Conservation (phyloP, 2,888 invertebrate genomes). For the Chloroclysta siterata region DNA sequence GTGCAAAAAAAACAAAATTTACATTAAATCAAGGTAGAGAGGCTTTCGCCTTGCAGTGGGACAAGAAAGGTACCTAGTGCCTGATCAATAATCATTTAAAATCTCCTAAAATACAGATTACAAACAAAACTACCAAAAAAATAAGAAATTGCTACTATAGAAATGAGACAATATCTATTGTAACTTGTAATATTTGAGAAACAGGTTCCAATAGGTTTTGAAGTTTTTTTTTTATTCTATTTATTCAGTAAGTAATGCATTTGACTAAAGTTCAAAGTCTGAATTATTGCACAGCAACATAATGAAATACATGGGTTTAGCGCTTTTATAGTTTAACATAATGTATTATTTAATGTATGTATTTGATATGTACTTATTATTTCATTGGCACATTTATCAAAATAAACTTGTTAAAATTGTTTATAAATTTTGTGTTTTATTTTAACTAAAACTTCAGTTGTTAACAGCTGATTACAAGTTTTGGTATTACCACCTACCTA, state of each 20-base stretch:
- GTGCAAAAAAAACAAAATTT: slow-evolving; percentile 24
- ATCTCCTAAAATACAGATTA: background rate
- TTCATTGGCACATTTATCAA: slow-evolving; percentile 74
- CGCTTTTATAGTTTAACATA: slow-evolving; percentile 58
- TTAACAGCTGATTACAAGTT: too few relatives aligned
- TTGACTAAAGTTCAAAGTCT: background rate
- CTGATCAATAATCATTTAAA: too few relatives aligned
- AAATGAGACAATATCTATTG: background rate
- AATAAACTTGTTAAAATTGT: slow-evolving; percentile 81
- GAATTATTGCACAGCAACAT: slow-evolving; percentile 45
- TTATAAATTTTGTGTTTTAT: slow-evolving; percentile 58
- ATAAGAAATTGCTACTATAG: background rate
- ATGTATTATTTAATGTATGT: slow-evolving; percentile 55
- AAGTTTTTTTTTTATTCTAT: background rate
- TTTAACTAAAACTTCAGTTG: slow-evolving; percentile 31
- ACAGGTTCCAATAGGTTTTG: background rate
- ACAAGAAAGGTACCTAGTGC: background rate
- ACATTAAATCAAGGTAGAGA: background rate
- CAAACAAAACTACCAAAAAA: too few relatives aligned
- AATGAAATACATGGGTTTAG: slow-evolving; percentile 51
- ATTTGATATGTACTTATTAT: slow-evolving; percentile 66
- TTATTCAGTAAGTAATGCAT: background rate
- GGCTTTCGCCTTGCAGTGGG: background rate
- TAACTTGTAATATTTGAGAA: background rate
- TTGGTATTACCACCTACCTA: too few relatives aligned